Evolutionary conservation across 2,797 vertebrate species (phyloP).

Genomic region (Tokudaia tokunoshimensis): DNA sequence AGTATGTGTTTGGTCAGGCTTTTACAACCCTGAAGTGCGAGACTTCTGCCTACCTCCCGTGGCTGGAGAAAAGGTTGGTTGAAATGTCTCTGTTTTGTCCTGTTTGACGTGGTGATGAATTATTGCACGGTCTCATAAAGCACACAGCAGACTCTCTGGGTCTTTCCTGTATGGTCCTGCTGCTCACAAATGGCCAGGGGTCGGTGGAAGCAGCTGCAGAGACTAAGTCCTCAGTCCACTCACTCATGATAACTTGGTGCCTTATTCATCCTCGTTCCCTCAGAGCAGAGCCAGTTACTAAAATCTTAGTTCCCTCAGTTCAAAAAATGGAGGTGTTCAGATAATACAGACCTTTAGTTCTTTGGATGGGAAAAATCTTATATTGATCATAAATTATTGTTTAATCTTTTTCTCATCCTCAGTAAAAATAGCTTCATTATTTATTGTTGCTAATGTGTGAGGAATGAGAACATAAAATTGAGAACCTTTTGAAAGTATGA

Average conservation of each 20-base stretch:
- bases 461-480: constrained; percentile 32
- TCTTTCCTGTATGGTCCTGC: background rate
- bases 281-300: background rate
- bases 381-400: constrained; percentile 30
- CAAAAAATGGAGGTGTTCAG: background rate
- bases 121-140: background rate
- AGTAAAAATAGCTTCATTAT: constrained; percentile 2
- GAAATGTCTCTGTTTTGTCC: background rate
- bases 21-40: constrained; percentile 96
- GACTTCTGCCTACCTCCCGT: constrained; percentile 92
- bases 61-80: constrained; percentile 94
- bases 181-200: background rate
- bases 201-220: background rate
- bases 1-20: constrained; percentile 92
- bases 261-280: background rate
- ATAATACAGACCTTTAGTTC: background rate
- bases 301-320: background rate
- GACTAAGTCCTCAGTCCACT: background rate
- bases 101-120: background rate
- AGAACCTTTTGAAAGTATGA: background rate
- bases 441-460: background rate
- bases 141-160: background rate
- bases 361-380: background rate
- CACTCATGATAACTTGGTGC: background rate
- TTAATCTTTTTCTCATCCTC: constrained; percentile 19